phyloP scores from a whole-genome alignment of 2,797 vertebrate genomes.

The Helicolenus hilgendorfi region DNA sequence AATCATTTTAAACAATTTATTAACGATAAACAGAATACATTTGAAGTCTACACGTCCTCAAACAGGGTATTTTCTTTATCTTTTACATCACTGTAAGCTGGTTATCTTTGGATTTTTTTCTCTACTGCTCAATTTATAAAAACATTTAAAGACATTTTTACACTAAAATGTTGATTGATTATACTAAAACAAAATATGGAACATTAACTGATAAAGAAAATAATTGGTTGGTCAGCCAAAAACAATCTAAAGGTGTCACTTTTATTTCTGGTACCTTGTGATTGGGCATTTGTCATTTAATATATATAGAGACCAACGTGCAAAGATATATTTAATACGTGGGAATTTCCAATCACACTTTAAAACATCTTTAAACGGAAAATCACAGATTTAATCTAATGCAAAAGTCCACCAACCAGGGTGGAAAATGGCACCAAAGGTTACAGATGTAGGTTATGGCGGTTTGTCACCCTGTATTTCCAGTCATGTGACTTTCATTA shows the following conservation, averaged over 20 bases:
- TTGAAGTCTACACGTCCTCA: not conserved
- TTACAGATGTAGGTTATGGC: not conserved
- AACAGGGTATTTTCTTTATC: not conserved
- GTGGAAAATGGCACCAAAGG: not conserved
- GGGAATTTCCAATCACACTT: not conserved
- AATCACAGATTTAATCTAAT: not conserved
- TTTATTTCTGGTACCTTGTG: not conserved
- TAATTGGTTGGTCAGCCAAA: not conserved
- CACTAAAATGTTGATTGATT: not conserved
- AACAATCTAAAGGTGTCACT: not conserved
- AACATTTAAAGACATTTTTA: not conserved
- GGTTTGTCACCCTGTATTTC: not conserved
- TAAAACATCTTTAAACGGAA: not conserved
- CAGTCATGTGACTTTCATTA: conserved; percentile 13
- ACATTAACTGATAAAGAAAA: not conserved
- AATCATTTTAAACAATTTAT: not conserved
- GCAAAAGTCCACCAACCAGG: not conserved
- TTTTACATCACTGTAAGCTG: not conserved
- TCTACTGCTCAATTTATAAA: not conserved
- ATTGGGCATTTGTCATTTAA: not conserved
- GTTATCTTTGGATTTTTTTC: not conserved
- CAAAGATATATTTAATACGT: not conserved
- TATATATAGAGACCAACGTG: not conserved
- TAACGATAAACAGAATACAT: not conserved
- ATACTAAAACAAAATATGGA: not conserved